Percentiles rank a stretch among this genome's conserved stretches.
These are phyloP conservation scores for Chaetoderma sp. DNA, from an alignment of 2,888 invertebrate species.

Conservation along the genomic window DNA sequence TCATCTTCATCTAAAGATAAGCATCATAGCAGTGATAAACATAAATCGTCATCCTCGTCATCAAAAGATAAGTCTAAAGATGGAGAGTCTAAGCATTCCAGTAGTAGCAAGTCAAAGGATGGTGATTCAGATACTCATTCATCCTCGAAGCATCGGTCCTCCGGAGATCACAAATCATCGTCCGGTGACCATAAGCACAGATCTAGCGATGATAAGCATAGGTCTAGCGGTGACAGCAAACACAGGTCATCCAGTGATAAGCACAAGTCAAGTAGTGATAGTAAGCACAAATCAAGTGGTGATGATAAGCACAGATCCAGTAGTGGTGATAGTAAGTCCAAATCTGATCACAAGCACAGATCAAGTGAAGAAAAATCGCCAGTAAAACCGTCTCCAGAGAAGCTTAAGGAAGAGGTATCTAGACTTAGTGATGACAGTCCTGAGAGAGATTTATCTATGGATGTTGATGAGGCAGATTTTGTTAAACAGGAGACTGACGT, in stretches of 20 bases:
- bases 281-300: conserved; percentile 17
- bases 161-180: too few relatives aligned
- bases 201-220: neutral
- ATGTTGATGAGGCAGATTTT: too few relatives aligned
- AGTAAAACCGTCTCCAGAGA: neutral
- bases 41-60: conserved; percentile 28
- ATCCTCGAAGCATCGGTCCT: conserved; percentile 4
- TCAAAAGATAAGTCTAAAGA: conserved; percentile 30
- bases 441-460: too few relatives aligned
- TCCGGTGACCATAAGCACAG: conserved; percentile 3
- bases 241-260: neutral
- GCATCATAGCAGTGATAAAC: conserved; percentile 19
- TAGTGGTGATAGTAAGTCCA: conserved; percentile 15
- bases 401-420: conserved; percentile 18
- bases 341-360: conserved; percentile 27
- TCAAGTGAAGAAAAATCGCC: conserved; percentile 35
- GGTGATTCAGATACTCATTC: neutral
- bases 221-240: neutral
- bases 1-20: conserved; percentile 25
- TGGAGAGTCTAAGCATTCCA: conserved; percentile 15
- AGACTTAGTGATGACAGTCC: conserved; percentile 28
- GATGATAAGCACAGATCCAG: conserved; percentile 21
- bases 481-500: too few relatives aligned
- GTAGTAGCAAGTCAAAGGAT: conserved; percentile 34
- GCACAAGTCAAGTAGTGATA: neutral